Percentiles rank a stretch among this genome's conserved stretches.
These are phyloP conservation scores for Ceuthmochares aereus DNA, from an alignment of 2,113 vertebrate genomes.

Conservation along the genomic window DNA sequence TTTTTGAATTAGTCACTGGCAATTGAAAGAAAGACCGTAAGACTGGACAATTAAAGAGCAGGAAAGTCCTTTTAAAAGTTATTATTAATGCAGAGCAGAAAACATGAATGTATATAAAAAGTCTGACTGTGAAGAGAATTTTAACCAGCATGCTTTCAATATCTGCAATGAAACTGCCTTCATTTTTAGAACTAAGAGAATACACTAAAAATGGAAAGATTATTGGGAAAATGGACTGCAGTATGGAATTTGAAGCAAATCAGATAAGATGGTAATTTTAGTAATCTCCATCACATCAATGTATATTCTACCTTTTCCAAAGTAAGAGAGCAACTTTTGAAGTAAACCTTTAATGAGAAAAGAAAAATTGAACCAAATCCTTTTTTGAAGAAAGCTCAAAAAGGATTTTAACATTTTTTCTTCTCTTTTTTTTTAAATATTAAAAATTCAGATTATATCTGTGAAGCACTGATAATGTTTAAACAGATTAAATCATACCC, in stretches of 20 bases:
- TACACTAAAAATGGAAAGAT: neutral
- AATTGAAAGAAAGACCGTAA: constrained; percentile 44
- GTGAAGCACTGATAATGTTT: neutral
- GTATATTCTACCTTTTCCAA: neutral
- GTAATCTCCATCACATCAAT: neutral
- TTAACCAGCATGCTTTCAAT: neutral
- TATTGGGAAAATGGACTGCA: neutral
- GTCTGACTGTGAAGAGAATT: constrained; percentile 10
- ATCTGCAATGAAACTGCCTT: neutral
- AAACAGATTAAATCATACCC: neutral
- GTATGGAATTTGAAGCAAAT: neutral
- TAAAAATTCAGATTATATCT: neutral
- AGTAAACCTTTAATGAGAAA: neutral
- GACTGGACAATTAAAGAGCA: constrained; percentile 28
- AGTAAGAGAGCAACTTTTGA: neutral
- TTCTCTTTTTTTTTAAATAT: neutral
- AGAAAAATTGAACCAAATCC: neutral
- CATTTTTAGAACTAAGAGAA: neutral
- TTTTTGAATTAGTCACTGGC: constrained; percentile 63
- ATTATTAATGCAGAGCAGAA: constrained; percentile 24
- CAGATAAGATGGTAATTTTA: neutral
- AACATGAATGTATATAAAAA: neutral
- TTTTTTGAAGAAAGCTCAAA: neutral
- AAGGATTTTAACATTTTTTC: neutral
- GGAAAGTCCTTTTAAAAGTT: constrained; percentile 43